Percentiles rank a stretch among this genome's conserved stretches.
Evolutionary conservation across 2,113 vertebrate species (phyloP).

Genomic region (Probosciger aterrimus): DNA sequence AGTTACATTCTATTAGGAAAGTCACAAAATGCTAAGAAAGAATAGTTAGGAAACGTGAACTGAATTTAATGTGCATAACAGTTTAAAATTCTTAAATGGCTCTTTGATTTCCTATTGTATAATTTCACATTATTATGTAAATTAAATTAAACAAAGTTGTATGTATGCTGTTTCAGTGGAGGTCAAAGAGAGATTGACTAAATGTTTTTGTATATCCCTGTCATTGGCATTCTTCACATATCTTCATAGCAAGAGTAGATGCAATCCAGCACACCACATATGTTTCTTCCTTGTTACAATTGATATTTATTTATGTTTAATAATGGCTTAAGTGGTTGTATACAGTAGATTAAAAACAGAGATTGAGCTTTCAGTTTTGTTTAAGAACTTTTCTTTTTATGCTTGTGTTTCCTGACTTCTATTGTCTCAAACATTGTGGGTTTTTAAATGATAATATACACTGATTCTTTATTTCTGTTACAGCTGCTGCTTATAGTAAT

Average conservation of each 20-base stretch:
- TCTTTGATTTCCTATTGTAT: neutral
- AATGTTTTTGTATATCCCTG: neutral
- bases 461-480: neutral
- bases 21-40: neutral
- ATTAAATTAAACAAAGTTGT: neutral
- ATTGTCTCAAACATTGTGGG: neutral
- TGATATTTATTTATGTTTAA: neutral
- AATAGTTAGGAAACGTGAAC: neutral
- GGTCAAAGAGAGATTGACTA: neutral
- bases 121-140: neutral
- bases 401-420: neutral
- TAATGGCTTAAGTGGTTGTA: neutral
- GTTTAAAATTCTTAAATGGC: neutral
- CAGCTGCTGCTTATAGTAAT: neutral
- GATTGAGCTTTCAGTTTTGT: neutral
- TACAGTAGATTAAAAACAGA: neutral
- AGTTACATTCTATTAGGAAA: neutral
- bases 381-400: neutral
- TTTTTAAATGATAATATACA: neutral
- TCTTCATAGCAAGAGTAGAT: neutral
- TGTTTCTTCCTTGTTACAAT: neutral
- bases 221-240: neutral
- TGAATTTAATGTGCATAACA: neutral
- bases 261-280: neutral
- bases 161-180: neutral